These are phyloP conservation scores for Triplophysa tibetana DNA, from an alignment of 2,113 vertebrate species.

Conservation along the genomic window DNA sequence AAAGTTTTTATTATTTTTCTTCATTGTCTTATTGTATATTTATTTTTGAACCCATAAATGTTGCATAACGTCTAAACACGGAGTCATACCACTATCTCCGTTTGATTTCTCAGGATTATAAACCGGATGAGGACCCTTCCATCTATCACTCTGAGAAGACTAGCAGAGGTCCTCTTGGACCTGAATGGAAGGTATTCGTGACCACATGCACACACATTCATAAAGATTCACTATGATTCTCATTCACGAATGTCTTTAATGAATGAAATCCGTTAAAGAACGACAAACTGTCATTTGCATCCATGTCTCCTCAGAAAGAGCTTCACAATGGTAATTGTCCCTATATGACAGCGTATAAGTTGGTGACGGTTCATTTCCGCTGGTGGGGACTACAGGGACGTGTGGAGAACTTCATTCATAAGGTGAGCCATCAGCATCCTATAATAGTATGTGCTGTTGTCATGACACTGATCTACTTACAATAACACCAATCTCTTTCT, in stretches of 20 bases:
- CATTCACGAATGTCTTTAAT: not conserved
- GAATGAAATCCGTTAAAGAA: not conserved
- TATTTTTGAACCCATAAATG: not conserved
- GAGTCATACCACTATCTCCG: no score
- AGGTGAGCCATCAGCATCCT: constrained; percentile 53
- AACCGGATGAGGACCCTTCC: constrained; percentile 70
- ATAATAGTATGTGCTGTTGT: not conserved
- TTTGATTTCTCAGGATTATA: constrained; percentile 64
- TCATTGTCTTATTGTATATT: not conserved
- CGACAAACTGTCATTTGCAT: not conserved
- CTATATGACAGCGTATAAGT: constrained; percentile 73
- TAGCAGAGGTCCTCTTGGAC: constrained; percentile 67
- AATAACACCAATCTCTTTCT: not conserved
- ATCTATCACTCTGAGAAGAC: constrained; percentile 70
- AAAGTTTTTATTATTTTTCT: not conserved
- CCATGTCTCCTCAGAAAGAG: constrained; percentile 55
- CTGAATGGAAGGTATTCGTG: constrained; percentile 68
- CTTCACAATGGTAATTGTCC: constrained; percentile 65
- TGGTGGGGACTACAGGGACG: constrained; percentile 74
- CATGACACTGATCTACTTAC: not conserved
- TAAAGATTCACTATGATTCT: not conserved
- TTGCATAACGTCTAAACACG: no score
- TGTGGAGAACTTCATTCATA: constrained; percentile 73
- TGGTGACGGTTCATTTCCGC: constrained; percentile 71
- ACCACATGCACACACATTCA: not conserved